phyloP scores from a whole-genome alignment of 1,140 invertebrate species.

The Leptinotarsa lineolata region DNA sequence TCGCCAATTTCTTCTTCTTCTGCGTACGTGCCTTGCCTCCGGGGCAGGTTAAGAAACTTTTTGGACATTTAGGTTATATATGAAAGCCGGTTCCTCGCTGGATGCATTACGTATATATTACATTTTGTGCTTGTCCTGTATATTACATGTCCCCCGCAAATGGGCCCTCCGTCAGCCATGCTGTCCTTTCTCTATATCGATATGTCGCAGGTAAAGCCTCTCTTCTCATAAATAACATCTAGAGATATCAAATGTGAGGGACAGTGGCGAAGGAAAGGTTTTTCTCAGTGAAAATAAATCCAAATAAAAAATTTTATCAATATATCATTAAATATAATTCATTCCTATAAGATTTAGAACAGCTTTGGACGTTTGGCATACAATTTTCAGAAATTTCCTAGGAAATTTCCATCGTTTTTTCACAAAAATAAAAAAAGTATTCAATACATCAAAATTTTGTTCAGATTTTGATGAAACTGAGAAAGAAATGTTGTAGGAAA shows the following conservation, averaged over 20 bases:
- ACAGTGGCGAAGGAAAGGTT: background rate
- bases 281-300: background rate
- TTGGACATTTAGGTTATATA: slow-evolving; percentile 19
- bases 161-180: background rate
- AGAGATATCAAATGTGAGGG: background rate
- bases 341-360: no score
- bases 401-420: no score
- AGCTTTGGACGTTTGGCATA: no score
- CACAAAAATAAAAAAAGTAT: no score
- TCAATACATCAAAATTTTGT: no score
- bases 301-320: no score
- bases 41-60: slow-evolving; percentile 12
- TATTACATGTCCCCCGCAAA: slow-evolving; percentile 1
- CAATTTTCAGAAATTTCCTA: no score
- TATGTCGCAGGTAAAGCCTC: slow-evolving; percentile 7
- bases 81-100: background rate
- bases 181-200: background rate
- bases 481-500: no score
- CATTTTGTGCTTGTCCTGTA: slow-evolving; percentile 3
- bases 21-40: background rate
- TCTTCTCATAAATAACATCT: background rate
- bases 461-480: no score
- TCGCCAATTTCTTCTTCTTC: slow-evolving; percentile 25
- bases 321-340: no score
- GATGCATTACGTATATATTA: slow-evolving; percentile 8